phyloP scores from a whole-genome alignment of 2,113 vertebrate species.

The zebrafish (Danio rerio) region GRCz12tu NC_133185.1:28768001-28768500 shows the following conservation, averaged over 20 bases:
- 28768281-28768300: not conserved
- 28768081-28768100: no score
- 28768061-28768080: no score
- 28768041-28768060: no score
- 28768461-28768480: not conserved
- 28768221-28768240: not conserved
- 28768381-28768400: not conserved
- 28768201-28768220: not conserved
- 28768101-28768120: no score
- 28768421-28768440: constrained; percentile 9
- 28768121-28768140: no score
- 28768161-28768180: not conserved
- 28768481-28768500: constrained; percentile 28
- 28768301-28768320: not conserved
- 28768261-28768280: not conserved
- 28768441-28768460: not conserved
- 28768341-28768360: not conserved
- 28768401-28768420: constrained; percentile 25
- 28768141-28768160: no score
- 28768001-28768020: no score
- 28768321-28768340: not conserved
- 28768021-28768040: no score
- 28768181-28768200: not conserved
- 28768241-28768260: not conserved
- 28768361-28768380: not conserved